Conservation (phyloP, 2,797 vertebrate species). For the Vultur gryphus region DNA sequence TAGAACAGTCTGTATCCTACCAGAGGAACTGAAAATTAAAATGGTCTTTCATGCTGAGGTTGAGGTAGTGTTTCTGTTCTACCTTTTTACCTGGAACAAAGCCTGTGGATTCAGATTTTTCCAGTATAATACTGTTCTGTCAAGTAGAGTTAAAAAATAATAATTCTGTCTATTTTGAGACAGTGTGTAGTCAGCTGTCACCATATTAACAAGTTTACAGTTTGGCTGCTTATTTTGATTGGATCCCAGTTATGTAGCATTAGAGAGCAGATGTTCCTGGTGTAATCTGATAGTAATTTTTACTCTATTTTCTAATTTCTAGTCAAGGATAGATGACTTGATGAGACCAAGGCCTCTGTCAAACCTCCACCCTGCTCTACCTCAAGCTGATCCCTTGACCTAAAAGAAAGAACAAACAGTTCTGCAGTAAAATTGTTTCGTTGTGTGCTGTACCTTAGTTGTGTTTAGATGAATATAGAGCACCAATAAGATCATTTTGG, state of each 20-base stretch:
- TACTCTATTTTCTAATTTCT: slow-evolving; percentile 51
- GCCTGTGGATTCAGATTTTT: neutral
- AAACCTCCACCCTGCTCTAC: slow-evolving; percentile 4
- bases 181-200: neutral
- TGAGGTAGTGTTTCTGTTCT: neutral
- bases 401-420: slow-evolving; percentile 57
- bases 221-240: slow-evolving; percentile 11
- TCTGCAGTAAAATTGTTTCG: neutral
- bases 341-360: slow-evolving; percentile 47
- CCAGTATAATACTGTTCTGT: neutral
- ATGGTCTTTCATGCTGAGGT: neutral
- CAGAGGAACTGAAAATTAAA: slow-evolving; percentile 5
- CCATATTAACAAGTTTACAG: neutral
- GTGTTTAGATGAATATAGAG: neutral
- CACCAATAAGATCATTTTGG: neutral
- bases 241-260: neutral
- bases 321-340: slow-evolving; percentile 57
- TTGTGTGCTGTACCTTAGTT: neutral
- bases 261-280: slow-evolving; percentile 44
- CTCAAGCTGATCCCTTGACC: slow-evolving; percentile 30
- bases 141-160: neutral
- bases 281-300: slow-evolving; percentile 52
- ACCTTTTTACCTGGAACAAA: neutral
- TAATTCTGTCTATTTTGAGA: neutral
- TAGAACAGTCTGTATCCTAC: neutral